Base-by-base conservation (phyloP, 1,140 invertebrate genomes). In the Caenorhabditis briggsae region DNA sequence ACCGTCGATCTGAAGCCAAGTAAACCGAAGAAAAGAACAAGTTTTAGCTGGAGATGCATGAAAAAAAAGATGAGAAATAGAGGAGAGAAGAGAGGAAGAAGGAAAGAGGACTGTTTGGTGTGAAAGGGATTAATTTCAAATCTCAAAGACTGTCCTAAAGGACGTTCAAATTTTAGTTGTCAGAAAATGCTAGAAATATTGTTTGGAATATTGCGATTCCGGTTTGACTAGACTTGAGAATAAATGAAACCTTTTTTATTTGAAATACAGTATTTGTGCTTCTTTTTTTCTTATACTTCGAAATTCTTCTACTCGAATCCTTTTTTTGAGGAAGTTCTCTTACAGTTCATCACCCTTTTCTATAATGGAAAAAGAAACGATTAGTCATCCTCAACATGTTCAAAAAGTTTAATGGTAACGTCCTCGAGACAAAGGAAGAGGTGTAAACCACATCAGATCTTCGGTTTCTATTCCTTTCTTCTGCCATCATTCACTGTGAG, bases 11-110 rank as follows among this genome's bases (percentile, higher is more conserved):
- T 50, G 70, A 78, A 78, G 70, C 70, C 70, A 48, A 78, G 70
- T 78, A 78, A 78, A 78, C 70, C 20, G 70, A 78, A 78, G 70
- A 78, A 78, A 25, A 78, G 70, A 78, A 78, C 70, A 78, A 78
- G 70, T 78, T 78, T 78, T 78, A 46, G 43, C 14, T 78, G 43
- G 46, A 50, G 46, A 78, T 33, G 70, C 46, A 46, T 43, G 65
- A 70, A 46, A n/a, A 33, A 50, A 50, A 20, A 78, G 11, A 41
- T 18, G 46, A 33, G 33, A 33, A 33, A 2, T 33, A 33, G 3
- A 33, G 33, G 33, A 33, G 33, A 33, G 70, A 78, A 50, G 25
- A 9, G 50, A 78, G 70, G 50, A 50, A 46, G 46, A 78, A 50
- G 50, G 20, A 46, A 78, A 50, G 70, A 46, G 50, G 70, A 78